A percentile compares a stretch with the other conserved stretches of the same genome.
These are phyloP conservation scores for Camponotus vicinus DNA, from an alignment of 1,140 invertebrate genomes.

Conservation along the genomic window DNA sequence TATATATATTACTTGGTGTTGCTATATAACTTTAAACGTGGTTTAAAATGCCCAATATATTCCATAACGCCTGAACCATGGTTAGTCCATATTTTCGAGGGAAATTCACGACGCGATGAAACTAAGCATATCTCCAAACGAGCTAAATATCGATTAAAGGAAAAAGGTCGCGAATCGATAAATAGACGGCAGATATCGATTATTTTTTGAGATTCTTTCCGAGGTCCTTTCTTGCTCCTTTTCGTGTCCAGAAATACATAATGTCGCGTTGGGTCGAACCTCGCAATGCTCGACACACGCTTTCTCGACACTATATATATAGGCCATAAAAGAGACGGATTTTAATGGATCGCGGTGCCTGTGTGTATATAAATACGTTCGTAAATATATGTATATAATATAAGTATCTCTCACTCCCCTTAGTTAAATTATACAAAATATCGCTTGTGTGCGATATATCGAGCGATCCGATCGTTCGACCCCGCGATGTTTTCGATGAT, in stretches of 20 bases:
- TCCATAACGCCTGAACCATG: constrained; percentile 78
- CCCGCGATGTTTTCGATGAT: neutral
- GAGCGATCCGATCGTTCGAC: constrained; percentile 9
- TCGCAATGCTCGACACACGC: neutral
- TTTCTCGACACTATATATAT: constrained; percentile 31
- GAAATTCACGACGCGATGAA: neutral
- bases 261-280: constrained; percentile 36
- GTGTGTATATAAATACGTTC: constrained; percentile 49
- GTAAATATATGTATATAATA: constrained; percentile 34
- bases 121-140: neutral
- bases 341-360: constrained; percentile 28
- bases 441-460: constrained; percentile 36
- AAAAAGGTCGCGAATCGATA: neutral
- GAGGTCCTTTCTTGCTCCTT: neutral
- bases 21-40: constrained; percentile 80
- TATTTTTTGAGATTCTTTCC: neutral
- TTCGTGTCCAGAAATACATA: constrained; percentile 7
- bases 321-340: constrained; percentile 68
- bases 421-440: constrained; percentile 69
- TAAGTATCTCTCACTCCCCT: constrained; percentile 35
- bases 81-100: constrained; percentile 57
- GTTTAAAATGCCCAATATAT: constrained; percentile 84
- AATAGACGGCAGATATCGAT: neutral
- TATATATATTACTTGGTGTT: constrained; percentile 84
- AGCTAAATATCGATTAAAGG: neutral